phyloP scores from a whole-genome alignment of 2,797 vertebrate species.

The Oreonectes daqikongensis region DNA sequence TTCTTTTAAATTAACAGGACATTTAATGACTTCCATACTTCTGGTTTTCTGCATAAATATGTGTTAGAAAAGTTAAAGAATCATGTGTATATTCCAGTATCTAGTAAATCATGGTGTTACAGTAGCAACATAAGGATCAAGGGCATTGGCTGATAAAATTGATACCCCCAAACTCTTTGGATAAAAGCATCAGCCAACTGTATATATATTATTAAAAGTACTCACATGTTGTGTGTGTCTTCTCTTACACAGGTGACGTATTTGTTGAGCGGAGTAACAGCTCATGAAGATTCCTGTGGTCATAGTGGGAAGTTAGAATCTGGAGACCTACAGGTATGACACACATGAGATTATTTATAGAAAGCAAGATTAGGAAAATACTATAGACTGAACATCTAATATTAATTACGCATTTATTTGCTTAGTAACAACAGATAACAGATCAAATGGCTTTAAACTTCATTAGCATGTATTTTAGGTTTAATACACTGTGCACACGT shows the following conservation, averaged over 20 bases:
- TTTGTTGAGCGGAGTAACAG: constrained; percentile 72
- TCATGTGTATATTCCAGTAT: too few species aligned
- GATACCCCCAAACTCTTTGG: too few species aligned
- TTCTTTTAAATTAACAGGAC: constrained; percentile 13
- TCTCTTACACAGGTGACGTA: constrained; percentile 75
- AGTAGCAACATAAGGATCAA: too few species aligned
- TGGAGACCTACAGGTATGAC: constrained; percentile 79
- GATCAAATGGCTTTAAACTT: neutral
- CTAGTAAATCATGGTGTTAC: too few species aligned
- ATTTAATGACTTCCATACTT: constrained; percentile 11
- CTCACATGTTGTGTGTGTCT: neutral
- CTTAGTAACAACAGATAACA: neutral
- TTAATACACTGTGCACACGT: constrained; percentile 4
- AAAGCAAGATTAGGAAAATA: neutral
- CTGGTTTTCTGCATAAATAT: neutral
- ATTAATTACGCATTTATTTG: neutral
- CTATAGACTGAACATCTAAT: neutral
- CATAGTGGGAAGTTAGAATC: constrained; percentile 73
- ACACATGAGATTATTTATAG: neutral
- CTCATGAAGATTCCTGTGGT: constrained; percentile 82
- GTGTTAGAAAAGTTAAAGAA: neutral
- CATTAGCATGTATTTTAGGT: neutral
- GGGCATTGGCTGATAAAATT: too few species aligned
- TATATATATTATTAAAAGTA: neutral
- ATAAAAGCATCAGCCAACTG: too few species aligned